Base-by-base conservation (phyloP, 2,113 vertebrate species). In the Tympanuchus pallidicinctus region DNA sequence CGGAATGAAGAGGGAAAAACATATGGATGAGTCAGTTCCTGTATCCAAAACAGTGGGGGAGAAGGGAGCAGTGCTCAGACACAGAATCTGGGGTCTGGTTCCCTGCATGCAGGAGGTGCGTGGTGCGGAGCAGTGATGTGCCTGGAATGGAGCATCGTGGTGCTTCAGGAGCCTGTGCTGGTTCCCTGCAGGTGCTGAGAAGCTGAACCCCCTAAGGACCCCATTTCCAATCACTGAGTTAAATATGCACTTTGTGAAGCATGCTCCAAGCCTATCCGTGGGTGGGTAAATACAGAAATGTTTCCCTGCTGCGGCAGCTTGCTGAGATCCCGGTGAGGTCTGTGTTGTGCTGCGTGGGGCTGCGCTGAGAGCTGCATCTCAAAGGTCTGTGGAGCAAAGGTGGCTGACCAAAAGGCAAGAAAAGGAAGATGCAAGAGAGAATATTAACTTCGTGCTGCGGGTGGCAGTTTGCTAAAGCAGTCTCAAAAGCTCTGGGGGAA, bases 1-100 rank as follows among this genome's bases (percentile, higher is more conserved):
- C 88, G 87, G 84, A 93, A 89, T 82, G 85, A 93, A 75, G 71
- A 11, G 3, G 12, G 3, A 1, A 13, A 59, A 45, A 18, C 67
- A 5, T 34, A 8, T 0, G 3, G 40, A 92, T 94, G 94, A 94
- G 82, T 96, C 94, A 92, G 87, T 92, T 92, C 72, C 78, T 89
- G 79, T 86, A 88, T 78, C 72, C 71, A 60, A 38, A 91, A 86
- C 72, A 59, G 59, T 8, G 20, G 45, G 76, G 91, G 82, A 92
- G 91, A 90, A 71, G 36, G 79, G 79, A 88, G 72, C 88, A 69
- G 61, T 54, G 83, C 47, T 32, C 52, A 32, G 84, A 8, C 1
- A 1, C 3, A 24, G 59, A 69, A 54, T 70, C 18, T 21, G 2
- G 15, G 32, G 4, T 56, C 72, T 57, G 77, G 77, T 78, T 80